A percentile compares a stretch with the other conserved stretches of the same genome.
These are phyloP conservation scores for Micromys minutus DNA, from an alignment of 2,113 vertebrate genomes.

Conservation along the genomic window DNA sequence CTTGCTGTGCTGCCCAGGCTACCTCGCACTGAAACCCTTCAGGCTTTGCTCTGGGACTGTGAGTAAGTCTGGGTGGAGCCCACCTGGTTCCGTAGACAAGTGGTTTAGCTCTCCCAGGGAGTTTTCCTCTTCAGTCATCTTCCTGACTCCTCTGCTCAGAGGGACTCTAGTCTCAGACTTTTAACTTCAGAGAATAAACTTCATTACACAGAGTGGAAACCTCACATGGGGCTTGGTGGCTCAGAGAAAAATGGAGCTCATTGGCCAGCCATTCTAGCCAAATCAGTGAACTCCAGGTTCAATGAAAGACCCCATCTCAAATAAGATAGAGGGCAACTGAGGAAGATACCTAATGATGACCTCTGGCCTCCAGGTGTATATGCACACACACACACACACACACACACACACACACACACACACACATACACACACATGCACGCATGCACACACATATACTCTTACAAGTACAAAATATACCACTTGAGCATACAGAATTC, in stretches of 20 bases:
- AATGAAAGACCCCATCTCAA: not conserved
- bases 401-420: not conserved
- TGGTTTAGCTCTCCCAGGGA: fast-evolving
- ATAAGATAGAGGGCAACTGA: not conserved
- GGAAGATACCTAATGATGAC: not conserved
- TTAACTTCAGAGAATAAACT: not conserved
- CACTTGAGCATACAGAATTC: not conserved
- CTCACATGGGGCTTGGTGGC: not conserved
- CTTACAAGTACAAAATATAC: not conserved
- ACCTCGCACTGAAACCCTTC: fast-evolving
- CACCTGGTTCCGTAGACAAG: fast-evolving
- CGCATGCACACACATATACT: too few species aligned
- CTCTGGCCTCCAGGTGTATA: not conserved
- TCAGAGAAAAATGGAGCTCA: not conserved
- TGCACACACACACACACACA: too few species aligned
- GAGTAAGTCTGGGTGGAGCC: not conserved
- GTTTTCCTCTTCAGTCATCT: fast-evolving
- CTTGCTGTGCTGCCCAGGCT: fast-evolving
- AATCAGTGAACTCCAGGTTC: not conserved
- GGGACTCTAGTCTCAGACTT: not conserved
- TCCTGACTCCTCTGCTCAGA: not conserved
- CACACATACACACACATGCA: too few species aligned
- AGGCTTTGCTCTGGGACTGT: not conserved
- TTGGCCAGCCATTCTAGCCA: not conserved
- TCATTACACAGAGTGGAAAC: not conserved